Conservation (phyloP, 2,113 vertebrate species). For the Xiphophorus couchianus region DNA sequence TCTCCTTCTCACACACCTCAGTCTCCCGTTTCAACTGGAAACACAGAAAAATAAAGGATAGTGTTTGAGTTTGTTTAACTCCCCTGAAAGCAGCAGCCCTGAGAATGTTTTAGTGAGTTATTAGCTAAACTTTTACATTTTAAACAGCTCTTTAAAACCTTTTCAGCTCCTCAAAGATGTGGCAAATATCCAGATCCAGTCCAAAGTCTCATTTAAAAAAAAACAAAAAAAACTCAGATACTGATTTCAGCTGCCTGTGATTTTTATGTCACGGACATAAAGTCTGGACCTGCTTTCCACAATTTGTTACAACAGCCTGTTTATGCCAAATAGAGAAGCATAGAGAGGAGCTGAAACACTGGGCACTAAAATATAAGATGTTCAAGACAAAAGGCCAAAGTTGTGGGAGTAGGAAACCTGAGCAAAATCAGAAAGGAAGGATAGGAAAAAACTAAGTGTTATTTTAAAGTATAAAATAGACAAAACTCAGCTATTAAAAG, state of each 20-base stretch:
- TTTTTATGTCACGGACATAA: too few relatives aligned
- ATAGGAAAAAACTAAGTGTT: background rate
- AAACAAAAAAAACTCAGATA: too few relatives aligned
- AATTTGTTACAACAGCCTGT: too few relatives aligned
- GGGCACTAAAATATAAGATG: background rate
- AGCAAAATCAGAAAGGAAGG: too few relatives aligned
- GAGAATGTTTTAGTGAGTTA: background rate
- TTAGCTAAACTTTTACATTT: background rate
- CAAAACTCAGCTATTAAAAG: background rate
- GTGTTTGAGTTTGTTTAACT: background rate
- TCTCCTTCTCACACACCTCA: slow-evolving; percentile 92
- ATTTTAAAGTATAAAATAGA: background rate
- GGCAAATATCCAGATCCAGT: background rate
- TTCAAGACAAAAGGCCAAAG: background rate
- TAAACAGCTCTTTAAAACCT: background rate
- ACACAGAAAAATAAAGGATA: background rate
- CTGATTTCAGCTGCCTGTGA: too few relatives aligned
- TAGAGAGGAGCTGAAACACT: too few relatives aligned
- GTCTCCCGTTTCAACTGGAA: slow-evolving; percentile 88
- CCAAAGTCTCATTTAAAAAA: background rate
- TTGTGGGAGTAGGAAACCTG: too few relatives aligned
- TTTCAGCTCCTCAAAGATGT: background rate
- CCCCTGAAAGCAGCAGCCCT: background rate
- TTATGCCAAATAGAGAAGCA: too few relatives aligned
- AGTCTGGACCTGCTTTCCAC: too few relatives aligned